phyloP scores from a whole-genome alignment of 1,140 invertebrate species.

The Maconellicoccus hirsutus region DNA sequence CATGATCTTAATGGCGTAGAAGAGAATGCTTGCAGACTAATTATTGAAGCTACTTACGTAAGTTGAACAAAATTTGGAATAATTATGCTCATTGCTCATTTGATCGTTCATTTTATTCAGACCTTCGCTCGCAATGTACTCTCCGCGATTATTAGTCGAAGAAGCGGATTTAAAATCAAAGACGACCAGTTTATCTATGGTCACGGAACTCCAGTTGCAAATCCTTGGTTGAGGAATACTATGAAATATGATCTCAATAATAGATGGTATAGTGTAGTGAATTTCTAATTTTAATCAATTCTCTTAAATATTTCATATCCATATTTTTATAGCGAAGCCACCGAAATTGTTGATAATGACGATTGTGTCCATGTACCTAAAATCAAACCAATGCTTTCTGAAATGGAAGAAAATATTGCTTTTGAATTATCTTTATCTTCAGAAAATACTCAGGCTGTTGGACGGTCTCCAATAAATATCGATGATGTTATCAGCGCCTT shows the following conservation, averaged over 20 bases:
- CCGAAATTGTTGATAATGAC: not conserved
- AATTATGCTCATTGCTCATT: not conserved
- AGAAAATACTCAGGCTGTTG: not conserved
- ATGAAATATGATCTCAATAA: constrained; percentile 37
- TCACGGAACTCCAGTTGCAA: constrained; percentile 53
- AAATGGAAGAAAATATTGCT: constrained; percentile 12
- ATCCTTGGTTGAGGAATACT: constrained; percentile 52
- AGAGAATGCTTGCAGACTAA: constrained; percentile 58
- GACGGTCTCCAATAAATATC: not conserved
- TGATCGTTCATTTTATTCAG: constrained; percentile 29
- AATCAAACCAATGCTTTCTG: not conserved
- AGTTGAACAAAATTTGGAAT: constrained; percentile 15
- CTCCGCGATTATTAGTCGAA: constrained; percentile 51
- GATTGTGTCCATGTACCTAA: not conserved
- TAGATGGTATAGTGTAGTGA: constrained; percentile 38
- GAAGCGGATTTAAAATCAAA: constrained; percentile 56
- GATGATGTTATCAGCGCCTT: not conserved
- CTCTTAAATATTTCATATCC: not conserved
- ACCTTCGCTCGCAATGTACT: constrained; percentile 66
- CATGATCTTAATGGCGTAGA: constrained; percentile 64
- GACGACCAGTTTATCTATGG: constrained; percentile 57
- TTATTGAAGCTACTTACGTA: constrained; percentile 58
- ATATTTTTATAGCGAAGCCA: not conserved
- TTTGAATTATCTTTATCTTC: constrained; percentile 1
- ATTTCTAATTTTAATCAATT: too few species aligned